Percentiles rank a stretch among this genome's conserved stretches.
Conservation (phyloP, 2,888 invertebrate species). For the Philhelius pedissequus region DNA sequence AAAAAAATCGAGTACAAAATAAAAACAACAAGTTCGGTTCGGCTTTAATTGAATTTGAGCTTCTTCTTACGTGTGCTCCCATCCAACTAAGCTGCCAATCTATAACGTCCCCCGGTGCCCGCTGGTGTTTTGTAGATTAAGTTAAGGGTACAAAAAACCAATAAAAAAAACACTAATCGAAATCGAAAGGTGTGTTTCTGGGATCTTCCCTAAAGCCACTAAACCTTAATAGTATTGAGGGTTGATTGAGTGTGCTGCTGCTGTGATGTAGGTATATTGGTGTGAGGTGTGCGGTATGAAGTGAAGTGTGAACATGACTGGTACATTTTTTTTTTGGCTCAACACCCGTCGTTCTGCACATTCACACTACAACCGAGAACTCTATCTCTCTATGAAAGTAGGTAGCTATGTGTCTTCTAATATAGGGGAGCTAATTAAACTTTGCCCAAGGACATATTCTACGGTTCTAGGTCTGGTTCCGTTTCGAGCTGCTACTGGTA, state of each 20-base stretch:
- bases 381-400: no score
- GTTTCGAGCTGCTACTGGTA: not conserved
- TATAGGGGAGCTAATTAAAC: slow-evolving; percentile 52
- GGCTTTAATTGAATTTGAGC: slow-evolving; percentile 53
- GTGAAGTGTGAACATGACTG: slow-evolving; percentile 39
- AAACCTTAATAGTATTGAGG: not conserved
- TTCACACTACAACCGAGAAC: slow-evolving; percentile 18
- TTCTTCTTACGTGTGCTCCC: slow-evolving; percentile 23
- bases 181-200: slow-evolving; percentile 4
- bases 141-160: slow-evolving; percentile 36
- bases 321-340: slow-evolving; percentile 1
- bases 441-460: slow-evolving; percentile 37
- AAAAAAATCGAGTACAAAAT: no score
- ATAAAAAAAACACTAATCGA: slow-evolving; percentile 13
- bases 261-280: not conserved
- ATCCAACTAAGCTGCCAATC: slow-evolving; percentile 44
- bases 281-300: not conserved
- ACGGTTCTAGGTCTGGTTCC: not conserved
- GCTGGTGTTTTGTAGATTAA: not conserved
- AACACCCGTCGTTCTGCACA: not conserved
- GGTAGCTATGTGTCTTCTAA: not conserved
- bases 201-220: slow-evolving; percentile 12
- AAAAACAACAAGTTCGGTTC: not conserved
- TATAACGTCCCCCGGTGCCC: slow-evolving; percentile 16
- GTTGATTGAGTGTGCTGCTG: not conserved